These are phyloP conservation scores for Sarcophaga caerulescens DNA, from an alignment of 2,888 invertebrate genomes.

Conservation along the genomic window DNA sequence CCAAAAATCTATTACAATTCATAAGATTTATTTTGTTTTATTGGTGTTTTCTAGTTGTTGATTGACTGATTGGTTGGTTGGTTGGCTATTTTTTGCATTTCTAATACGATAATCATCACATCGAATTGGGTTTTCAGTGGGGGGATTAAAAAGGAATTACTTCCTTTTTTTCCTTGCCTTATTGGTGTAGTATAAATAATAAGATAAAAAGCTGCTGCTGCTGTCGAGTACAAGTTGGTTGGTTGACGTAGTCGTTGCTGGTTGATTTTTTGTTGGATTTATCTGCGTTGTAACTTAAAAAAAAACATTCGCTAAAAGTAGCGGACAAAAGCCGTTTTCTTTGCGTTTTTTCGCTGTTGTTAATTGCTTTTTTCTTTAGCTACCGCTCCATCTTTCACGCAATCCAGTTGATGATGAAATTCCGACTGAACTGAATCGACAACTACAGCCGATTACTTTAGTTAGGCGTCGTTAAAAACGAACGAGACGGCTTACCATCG, in stretches of 20 bases:
- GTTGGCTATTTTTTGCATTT: slow-evolving; percentile 23
- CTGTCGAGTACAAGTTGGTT: slow-evolving; percentile 56
- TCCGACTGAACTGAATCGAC: slow-evolving; percentile 75
- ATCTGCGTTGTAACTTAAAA: slow-evolving; percentile 68
- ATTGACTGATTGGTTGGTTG: slow-evolving; percentile 26
- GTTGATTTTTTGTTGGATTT: slow-evolving; percentile 58
- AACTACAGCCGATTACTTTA: background rate
- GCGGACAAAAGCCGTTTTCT: slow-evolving; percentile 82
- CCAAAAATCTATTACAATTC: slow-evolving; percentile 69
- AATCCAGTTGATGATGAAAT: slow-evolving; percentile 79
- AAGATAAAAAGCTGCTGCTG: slow-evolving; percentile 54
- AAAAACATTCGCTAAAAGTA: slow-evolving; percentile 84
- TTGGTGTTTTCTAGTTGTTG: slow-evolving; percentile 44
- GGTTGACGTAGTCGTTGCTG: slow-evolving; percentile 51
- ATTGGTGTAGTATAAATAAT: slow-evolving; percentile 38
- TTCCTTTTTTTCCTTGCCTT: slow-evolving; percentile 51
- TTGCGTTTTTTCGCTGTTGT: slow-evolving; percentile 79
- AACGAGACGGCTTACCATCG: background rate
- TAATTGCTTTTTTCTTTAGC: slow-evolving; percentile 76
- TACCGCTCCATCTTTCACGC: slow-evolving; percentile 81
- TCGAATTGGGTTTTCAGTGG: slow-evolving; percentile 41
- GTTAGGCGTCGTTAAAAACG: background rate
- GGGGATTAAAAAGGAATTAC: slow-evolving; percentile 52
- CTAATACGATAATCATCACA: slow-evolving; percentile 57
- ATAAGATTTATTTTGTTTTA: slow-evolving; percentile 65